phyloP scores from a whole-genome alignment of 2,888 invertebrate species.

The Drosophila tripunctata region DNA sequence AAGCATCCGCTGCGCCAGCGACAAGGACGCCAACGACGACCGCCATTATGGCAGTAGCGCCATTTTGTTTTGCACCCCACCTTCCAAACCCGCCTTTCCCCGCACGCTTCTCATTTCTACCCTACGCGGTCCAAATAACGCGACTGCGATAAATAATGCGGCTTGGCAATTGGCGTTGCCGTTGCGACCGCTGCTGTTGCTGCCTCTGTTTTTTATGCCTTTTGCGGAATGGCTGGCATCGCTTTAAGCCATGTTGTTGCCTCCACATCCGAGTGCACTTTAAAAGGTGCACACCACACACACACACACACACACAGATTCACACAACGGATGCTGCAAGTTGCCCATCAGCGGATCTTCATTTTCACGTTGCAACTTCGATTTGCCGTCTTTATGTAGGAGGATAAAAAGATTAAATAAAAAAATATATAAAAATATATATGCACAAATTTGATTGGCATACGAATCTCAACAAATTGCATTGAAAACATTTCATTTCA shows the following conservation, averaged over 20 bases:
- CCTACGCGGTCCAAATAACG: conserved; percentile 47
- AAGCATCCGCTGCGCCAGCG: conserved; percentile 73
- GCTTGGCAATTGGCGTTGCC: conserved; percentile 68
- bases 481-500: neutral
- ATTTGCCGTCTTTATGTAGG: conserved; percentile 11
- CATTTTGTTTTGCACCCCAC: conserved; percentile 63
- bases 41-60: conserved; percentile 71
- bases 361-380: neutral
- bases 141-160: conserved; percentile 74
- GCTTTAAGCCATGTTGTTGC: conserved; percentile 38
- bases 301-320: neutral
- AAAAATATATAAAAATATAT: neutral
- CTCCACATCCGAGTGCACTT: conserved; percentile 37
- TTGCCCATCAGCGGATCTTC: conserved; percentile 2
- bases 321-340: conserved; percentile 28
- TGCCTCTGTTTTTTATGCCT: conserved; percentile 59
- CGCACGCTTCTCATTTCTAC: neutral
- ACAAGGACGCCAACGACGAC: conserved; percentile 48
- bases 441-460: conserved; percentile 16
- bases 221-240: conserved; percentile 44
- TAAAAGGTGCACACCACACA: conserved; percentile 22
- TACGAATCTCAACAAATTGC: conserved; percentile 4
- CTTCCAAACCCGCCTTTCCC: too few species aligned
- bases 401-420: too few species aligned
- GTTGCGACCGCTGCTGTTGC: conserved; percentile 1